phyloP scores from a whole-genome alignment of 2,113 vertebrate species.

The Dromiciops gliroides region DNA sequence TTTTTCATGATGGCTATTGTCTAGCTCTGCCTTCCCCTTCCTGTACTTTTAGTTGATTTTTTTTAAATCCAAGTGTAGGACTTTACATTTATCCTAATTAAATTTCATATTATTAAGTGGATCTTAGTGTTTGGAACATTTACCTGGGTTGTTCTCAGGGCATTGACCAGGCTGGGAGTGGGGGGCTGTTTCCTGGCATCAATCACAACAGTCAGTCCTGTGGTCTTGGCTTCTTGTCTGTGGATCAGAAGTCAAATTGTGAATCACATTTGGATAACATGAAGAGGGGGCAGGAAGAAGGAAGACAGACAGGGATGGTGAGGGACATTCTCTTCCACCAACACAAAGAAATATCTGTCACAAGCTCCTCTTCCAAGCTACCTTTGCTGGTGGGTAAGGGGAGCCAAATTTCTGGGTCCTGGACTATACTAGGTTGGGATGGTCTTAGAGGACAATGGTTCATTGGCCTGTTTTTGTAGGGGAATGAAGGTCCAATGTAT shows the following conservation, averaged over 20 bases:
- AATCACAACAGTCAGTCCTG: slow-evolving; percentile 87
- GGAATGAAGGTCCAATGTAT: background rate
- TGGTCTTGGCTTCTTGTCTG: slow-evolving; percentile 85
- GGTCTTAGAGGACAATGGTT: background rate
- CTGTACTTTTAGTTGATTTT: background rate
- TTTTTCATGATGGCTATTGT: background rate
- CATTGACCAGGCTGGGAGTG: slow-evolving; percentile 81
- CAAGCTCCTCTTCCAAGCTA: background rate
- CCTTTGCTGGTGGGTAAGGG: background rate
- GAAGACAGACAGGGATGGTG: fast-evolving
- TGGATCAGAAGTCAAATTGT: slow-evolving; percentile 19
- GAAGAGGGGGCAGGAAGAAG: background rate
- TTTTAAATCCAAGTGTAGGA: background rate
- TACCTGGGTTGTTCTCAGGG: slow-evolving; percentile 90
- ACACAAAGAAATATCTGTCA: background rate
- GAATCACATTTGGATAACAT: background rate
- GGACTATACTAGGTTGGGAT: background rate
- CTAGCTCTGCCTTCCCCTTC: background rate
- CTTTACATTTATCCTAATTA: background rate
- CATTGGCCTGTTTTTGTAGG: background rate
- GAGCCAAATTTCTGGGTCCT: background rate
- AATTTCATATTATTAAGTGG: background rate
- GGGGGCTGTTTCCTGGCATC: slow-evolving; percentile 88
- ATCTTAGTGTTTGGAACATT: slow-evolving; percentile 1
- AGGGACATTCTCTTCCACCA: background rate